Percentiles rank a stretch among this genome's conserved stretches.
phyloP scores from a whole-genome alignment of 2,888 invertebrate genomes.

The Nomada goodeniana region DNA sequence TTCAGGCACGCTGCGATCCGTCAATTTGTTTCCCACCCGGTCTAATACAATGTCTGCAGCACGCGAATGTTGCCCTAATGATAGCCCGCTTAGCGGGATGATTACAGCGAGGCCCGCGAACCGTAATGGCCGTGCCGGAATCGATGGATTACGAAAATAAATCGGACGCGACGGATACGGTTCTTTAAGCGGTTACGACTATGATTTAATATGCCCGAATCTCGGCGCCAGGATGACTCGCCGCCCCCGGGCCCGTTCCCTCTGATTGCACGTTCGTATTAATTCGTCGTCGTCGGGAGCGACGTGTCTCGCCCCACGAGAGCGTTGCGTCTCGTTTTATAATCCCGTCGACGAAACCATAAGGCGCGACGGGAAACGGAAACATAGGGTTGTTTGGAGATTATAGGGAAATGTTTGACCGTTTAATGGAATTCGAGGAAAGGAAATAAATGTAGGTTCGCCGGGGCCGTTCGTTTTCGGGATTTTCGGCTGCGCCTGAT shows the following conservation, averaged over 20 bases:
- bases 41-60: conserved; percentile 6
- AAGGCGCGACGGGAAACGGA: background rate
- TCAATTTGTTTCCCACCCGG: no score
- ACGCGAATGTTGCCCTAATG: conserved; percentile 38
- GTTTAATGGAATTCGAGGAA: conserved; percentile 4
- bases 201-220: conserved; percentile 66
- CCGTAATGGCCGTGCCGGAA: conserved; percentile 11
- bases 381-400: conserved; percentile 17
- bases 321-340: conserved; percentile 9
- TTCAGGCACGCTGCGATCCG: no score
- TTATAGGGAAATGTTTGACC: conserved; percentile 6
- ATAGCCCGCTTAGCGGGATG: conserved; percentile 28
- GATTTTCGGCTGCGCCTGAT: background rate
- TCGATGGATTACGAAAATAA: conserved; percentile 52
- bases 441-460: background rate
- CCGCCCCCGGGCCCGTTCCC: conserved; percentile 47
- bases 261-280: conserved; percentile 44
- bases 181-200: conserved; percentile 55
- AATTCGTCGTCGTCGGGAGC: conserved; percentile 18
- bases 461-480: no score
- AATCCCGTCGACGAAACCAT: conserved; percentile 8
- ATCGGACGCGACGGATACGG: conserved; percentile 36
- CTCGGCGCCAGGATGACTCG: conserved; percentile 60
- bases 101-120: conserved; percentile 36
- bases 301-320: background rate